Conservation (phyloP, 2,888 invertebrate species). For the Meandrusa payeni region DNA sequence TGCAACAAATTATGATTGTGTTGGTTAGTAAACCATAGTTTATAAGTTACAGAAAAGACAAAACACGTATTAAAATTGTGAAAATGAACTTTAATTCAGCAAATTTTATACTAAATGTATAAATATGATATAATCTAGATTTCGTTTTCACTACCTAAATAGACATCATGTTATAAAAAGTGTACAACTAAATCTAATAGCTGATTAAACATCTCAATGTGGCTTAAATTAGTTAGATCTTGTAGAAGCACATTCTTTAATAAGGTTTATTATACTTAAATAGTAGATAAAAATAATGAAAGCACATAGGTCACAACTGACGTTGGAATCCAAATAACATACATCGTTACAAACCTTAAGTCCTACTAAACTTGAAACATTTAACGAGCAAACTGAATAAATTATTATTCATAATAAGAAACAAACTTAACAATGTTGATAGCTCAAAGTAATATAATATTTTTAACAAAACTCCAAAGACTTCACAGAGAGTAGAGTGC, state of each 20-base stretch:
- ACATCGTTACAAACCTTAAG: conserved; percentile 76
- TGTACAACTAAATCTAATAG: conserved; percentile 81
- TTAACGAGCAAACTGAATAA: conserved; percentile 81
- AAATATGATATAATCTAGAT: conserved; percentile 81
- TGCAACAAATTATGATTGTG: background rate
- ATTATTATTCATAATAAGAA: conserved; percentile 78
- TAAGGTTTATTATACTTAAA: conserved; percentile 78
- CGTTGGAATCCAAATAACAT: conserved; percentile 73
- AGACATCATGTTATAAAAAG: conserved; percentile 81
- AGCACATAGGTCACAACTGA: conserved; percentile 75
- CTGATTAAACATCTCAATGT: conserved; percentile 80
- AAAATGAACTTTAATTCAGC: conserved; percentile 81
- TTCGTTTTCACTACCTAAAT: conserved; percentile 79
- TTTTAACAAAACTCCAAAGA: conserved; percentile 73
- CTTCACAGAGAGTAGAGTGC: conserved; percentile 58
- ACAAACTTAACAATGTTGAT: conserved; percentile 80
- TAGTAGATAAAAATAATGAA: conserved; percentile 78
- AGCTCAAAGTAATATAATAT: conserved; percentile 79
- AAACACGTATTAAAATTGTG: conserved; percentile 73
- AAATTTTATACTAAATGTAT: conserved; percentile 81
- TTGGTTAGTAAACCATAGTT: too few species aligned
- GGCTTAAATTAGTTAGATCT: conserved; percentile 80
- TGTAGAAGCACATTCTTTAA: conserved; percentile 76
- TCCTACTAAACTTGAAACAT: conserved; percentile 80
- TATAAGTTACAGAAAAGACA: conserved; percentile 33